Conservation (phyloP, 2,113 vertebrate genomes). For the Dicentrarchus labrax region DNA sequence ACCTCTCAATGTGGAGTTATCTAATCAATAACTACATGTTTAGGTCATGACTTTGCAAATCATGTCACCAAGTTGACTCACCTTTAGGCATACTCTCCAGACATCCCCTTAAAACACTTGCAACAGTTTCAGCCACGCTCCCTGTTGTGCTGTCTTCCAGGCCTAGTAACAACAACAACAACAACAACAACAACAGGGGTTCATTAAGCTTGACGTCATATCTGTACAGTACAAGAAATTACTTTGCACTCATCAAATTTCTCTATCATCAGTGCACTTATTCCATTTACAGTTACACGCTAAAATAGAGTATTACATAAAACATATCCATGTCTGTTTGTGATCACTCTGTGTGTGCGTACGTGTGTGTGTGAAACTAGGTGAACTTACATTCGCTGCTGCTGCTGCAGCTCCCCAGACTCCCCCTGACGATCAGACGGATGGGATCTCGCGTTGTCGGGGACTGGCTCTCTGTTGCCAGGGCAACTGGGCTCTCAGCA, state of each 20-base stretch:
- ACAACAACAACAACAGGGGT: constrained; percentile 37
- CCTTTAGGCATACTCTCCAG: constrained; percentile 95
- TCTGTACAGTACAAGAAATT: neutral
- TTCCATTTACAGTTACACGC: neutral
- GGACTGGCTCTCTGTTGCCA: constrained; percentile 87
- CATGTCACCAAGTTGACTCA: constrained; percentile 53
- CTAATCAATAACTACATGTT: neutral
- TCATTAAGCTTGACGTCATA: constrained; percentile 10
- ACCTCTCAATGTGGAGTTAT: neutral
- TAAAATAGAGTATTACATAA: neutral
- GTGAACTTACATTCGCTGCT: constrained; percentile 95
- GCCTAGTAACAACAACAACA: constrained; percentile 81
- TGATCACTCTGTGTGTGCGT: neutral
- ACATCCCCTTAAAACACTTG: constrained; percentile 92
- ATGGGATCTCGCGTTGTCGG: constrained; percentile 91
- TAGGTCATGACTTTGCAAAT: neutral
- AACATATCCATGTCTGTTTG: neutral
- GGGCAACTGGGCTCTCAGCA: constrained; percentile 84
- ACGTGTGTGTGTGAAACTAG: constrained; percentile 1
- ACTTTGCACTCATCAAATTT: neutral
- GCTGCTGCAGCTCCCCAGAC: constrained; percentile 97
- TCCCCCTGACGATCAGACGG: constrained; percentile 96
- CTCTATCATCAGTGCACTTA: neutral
- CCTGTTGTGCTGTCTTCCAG: constrained; percentile 96
- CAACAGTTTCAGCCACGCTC: constrained; percentile 93